Evolutionary conservation across 2,888 invertebrate species (phyloP).

Genomic region (Dysmachus trigonus): DNA sequence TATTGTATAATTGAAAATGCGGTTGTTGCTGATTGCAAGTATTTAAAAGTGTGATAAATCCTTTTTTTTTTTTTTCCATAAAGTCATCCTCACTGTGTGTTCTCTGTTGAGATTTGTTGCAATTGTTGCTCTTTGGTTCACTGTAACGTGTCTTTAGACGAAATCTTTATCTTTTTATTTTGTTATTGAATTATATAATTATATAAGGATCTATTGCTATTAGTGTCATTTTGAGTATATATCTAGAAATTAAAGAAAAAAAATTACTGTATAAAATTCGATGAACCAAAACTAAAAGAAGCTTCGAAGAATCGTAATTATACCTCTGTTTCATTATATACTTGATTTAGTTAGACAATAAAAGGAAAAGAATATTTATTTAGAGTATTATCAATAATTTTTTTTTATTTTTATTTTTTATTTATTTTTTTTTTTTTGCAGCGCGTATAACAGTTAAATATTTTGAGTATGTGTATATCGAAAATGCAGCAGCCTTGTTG

Average conservation of each 20-base stretch:
- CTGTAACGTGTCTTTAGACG: conserved; percentile 23
- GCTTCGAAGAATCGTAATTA: conserved; percentile 17
- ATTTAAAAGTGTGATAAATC: conserved; percentile 6
- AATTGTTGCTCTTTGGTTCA: conserved; percentile 1
- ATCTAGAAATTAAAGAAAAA: conserved; percentile 25
- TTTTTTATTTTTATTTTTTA: background rate
- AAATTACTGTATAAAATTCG: conserved; percentile 13
- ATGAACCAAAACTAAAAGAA: background rate
- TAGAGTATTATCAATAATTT: conserved; percentile 18
- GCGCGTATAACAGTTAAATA: conserved; percentile 47
- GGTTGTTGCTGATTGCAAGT: conserved; percentile 10
- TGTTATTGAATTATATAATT: conserved; percentile 22
- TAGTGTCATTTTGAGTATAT: conserved; percentile 38
- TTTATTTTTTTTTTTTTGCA: conserved; percentile 22
- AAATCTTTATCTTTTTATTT: conserved; percentile 1
- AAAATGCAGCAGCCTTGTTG: conserved; percentile 44
- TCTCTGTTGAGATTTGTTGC: conserved; percentile 24
- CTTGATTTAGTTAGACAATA: conserved; percentile 39
- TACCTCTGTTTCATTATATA: conserved; percentile 28
- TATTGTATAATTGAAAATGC: conserved; percentile 38
- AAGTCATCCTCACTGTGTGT: conserved; percentile 29
- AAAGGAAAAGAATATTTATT: conserved; percentile 38
- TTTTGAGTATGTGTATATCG: conserved; percentile 41
- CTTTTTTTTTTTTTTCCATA: background rate
- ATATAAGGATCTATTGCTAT: conserved; percentile 40